Base-by-base conservation (phyloP, 2,113 vertebrate genomes). In the Echinops telfairi region DNA sequence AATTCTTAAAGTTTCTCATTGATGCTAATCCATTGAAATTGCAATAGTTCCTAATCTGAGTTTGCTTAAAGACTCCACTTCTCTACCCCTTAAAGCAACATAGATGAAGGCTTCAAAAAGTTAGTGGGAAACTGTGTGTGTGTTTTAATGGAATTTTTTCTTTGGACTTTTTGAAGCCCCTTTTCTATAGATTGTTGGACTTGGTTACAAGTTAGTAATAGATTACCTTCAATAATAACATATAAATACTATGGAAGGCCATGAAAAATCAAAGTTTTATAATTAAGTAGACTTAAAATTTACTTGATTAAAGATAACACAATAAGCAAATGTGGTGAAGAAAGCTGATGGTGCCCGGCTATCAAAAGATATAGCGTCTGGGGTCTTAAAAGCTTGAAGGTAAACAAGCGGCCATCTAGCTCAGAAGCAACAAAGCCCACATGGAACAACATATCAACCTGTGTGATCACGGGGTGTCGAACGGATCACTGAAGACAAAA, bases 241-340 rank as follows among this genome's bases (percentile, higher is more conserved):
- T 17, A 57, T n/a, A 94, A 81, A 83, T 83, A 15, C 47, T 47
- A 12, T 16, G 66, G 64, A 58, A 73, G 92, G 0, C 70, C 33
- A 40, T 22, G 81, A 33, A 83, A 80, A 80, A 82, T 0, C 6
- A 64, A 86, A 83, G 20, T 16, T 27, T 80, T 64, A 83, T 11
- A 33, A 80, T 85, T 89, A 78, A 73, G 66, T 47, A 88, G 43
- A 33, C 91, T 60, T 70, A 84, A 93, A 94, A 76, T 20, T 73
- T 83, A 64, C 31, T 36, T 90, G 57, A 66, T 66, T 80, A 92
- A 91, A n/a, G n/a, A n/a, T n/a, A n/a, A n/a, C n/a, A n/a, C n/a
- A n/a, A n/a, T n/a, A n/a, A n/a, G n/a, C n/a, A n/a, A n/a, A n/a
- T n/a, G n/a, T n/a, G n/a, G n/a, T n/a, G n/a, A n/a, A n/a, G n/a